These are phyloP conservation scores for Ferrisia virgata DNA, from an alignment of 2,888 invertebrate genomes.

Conservation along the genomic window DNA sequence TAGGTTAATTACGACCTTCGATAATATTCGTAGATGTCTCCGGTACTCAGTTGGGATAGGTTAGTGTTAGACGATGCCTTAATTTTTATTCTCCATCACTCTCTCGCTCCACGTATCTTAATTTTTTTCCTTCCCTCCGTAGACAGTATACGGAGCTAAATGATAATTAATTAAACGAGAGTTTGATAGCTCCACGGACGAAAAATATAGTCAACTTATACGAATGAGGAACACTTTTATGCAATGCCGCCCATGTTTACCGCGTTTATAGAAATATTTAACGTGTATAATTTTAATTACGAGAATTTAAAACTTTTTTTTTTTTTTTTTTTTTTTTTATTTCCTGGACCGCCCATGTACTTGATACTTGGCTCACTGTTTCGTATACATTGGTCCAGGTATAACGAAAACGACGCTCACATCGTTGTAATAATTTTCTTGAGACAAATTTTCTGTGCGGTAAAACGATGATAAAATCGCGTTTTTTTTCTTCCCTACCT, in stretches of 20 bases:
- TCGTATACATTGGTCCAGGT: too few species aligned
- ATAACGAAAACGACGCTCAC: neutral
- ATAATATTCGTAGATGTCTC: too few species aligned
- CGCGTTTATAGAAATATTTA: neutral
- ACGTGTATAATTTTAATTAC: conserved; percentile 8
- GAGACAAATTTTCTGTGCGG: neutral
- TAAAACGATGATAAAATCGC: neutral
- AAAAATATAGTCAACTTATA: neutral
- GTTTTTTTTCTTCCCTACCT: neutral
- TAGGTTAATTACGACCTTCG: too few species aligned
- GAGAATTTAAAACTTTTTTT: neutral
- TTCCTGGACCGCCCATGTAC: neutral
- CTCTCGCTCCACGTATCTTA: too few species aligned
- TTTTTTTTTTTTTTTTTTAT: too few species aligned
- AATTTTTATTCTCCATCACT: too few species aligned
- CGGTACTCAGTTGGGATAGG: too few species aligned
- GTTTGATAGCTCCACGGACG: too few species aligned
- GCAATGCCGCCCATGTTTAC: neutral
- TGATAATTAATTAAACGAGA: neutral
- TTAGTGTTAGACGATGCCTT: too few species aligned
- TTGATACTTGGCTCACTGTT: neutral
- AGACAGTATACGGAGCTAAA: too few species aligned
- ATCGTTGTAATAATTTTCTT: neutral
- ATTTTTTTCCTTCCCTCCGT: too few species aligned
- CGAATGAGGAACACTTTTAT: neutral